Percentiles rank a stretch among this genome's conserved stretches.
These are phyloP conservation scores for Phortica variegata DNA, from an alignment of 1,140 invertebrate species.

Conservation along the genomic window DNA sequence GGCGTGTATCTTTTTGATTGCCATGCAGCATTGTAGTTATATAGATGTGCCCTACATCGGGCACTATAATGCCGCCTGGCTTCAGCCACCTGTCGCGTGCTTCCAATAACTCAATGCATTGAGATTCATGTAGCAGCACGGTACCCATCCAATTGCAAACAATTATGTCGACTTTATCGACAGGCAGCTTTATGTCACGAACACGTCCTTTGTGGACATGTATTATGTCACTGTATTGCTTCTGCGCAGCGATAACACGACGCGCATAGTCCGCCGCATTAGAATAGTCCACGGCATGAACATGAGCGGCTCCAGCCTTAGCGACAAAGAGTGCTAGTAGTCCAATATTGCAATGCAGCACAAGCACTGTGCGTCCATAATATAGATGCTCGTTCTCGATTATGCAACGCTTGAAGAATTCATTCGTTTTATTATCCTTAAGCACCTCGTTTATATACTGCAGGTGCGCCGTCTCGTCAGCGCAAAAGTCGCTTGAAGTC, in stretches of 20 bases:
- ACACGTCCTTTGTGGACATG: conserved; percentile 91
- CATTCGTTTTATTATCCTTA: conserved; percentile 94
- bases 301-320: conserved; percentile 90
- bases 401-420: conserved; percentile 95
- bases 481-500: conserved; percentile 35
- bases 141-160: conserved; percentile 99
- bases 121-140: conserved; percentile 85
- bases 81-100: conserved; percentile 84
- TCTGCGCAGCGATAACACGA: conserved; percentile 80
- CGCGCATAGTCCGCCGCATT: conserved; percentile 93
- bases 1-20: conserved; percentile 24
- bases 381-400: conserved; percentile 96
- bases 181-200: conserved; percentile 71
- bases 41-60: conserved; percentile 74
- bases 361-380: conserved; percentile 88
- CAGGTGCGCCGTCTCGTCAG: conserved; percentile 79
- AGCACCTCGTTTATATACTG: conserved; percentile 98
- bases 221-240: conserved; percentile 73
- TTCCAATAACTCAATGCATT: conserved; percentile 81
- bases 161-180: conserved; percentile 88
- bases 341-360: conserved; percentile 97
- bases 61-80: conserved; percentile 71
- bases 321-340: conserved; percentile 99
- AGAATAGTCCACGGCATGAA: conserved; percentile 94
- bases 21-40: conserved; percentile 73